Evolutionary conservation across 2,888 invertebrate species (phyloP), one percentile per base, ranked within the genome.

Genomic region (Ganaspis brasiliensis): DNA sequence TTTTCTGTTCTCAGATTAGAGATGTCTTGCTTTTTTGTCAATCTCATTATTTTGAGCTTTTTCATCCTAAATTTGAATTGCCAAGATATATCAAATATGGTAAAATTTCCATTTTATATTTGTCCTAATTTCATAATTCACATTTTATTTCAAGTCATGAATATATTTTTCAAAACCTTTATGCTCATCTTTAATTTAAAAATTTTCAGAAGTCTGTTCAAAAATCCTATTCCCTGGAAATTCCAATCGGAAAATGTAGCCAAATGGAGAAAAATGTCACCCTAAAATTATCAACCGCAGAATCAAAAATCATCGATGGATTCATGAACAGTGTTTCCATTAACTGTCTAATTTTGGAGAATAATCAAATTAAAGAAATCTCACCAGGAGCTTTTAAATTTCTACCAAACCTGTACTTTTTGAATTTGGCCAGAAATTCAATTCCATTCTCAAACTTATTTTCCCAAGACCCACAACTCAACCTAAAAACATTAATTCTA

Each of bases 241-340:
- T 24, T n/a, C 63, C 63, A 45, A 67, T 6, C 19, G 63, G 63
- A 45, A 37, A 67, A 24, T 67, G 63, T 21, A 40, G 40, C 21
- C 5, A 45, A 67, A 67, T 67, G 40, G 24, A 67, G 8, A 24
- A 63, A 37, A 63, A 67, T n/a, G 40, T 45, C n/a, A n/a, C 40
- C 0, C 21, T 67, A n/a, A 67, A 67, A 45, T 9, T 67, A 40
- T 67, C 24, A 14, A 67, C 12, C 12, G 10, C 8, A 1, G 40
- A 67, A 6, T 40, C 40, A 24, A 21, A 40, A n/a, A n/a, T n/a
- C n/a, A n/a, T n/a, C n/a, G n/a, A 21, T 24, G 37, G 21, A 19
- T 67, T 67, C 21, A 67, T 67, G 63, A 37, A 40, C 1, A 67
- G 63, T n/a, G 2, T 3, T 1, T 21, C 12, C 19, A 40, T 67